Conservation (phyloP, 2,113 vertebrate species). For the Oriolus oriolus region DNA sequence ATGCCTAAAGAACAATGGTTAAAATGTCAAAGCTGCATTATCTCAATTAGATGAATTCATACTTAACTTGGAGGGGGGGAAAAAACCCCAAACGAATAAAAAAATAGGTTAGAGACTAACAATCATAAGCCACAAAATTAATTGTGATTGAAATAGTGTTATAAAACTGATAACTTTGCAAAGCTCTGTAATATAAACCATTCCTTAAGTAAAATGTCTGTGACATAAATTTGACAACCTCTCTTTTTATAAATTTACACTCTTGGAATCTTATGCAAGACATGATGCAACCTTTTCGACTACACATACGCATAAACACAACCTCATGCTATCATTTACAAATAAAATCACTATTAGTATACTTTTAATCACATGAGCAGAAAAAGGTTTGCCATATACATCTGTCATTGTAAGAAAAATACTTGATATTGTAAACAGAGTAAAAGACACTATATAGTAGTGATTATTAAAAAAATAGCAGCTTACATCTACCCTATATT, state of each 20-base stretch:
- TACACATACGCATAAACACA: conserved; percentile 41
- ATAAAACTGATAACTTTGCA: conserved; percentile 60
- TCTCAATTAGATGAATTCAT: conserved; percentile 52
- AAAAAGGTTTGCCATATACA: conserved; percentile 62
- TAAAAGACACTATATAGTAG: conserved; percentile 77
- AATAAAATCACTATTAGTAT: conserved; percentile 49
- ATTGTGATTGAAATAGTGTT: conserved; percentile 70
- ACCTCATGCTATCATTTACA: conserved; percentile 63
- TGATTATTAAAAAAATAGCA: conserved; percentile 77
- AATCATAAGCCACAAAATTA: conserved; percentile 64
- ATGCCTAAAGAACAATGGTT: conserved; percentile 25
- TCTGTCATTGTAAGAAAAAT: conserved; percentile 69
- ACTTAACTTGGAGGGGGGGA: not conserved
- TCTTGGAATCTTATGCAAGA: conserved; percentile 49
- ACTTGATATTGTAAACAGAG: conserved; percentile 72
- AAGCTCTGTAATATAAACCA: conserved; percentile 65
- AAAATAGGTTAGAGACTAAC: conserved; percentile 31
- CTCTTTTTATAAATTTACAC: conserved; percentile 64
- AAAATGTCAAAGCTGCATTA: conserved; percentile 65
- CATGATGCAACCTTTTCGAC: conserved; percentile 54
- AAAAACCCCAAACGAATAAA: not conserved
- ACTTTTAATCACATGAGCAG: conserved; percentile 65
- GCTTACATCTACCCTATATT: conserved; percentile 71
- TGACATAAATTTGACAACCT: conserved; percentile 70
- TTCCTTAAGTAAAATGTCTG: conserved; percentile 65